Conservation (phyloP, 2,113 vertebrate species). For the Bujurquina vittata region DNA sequence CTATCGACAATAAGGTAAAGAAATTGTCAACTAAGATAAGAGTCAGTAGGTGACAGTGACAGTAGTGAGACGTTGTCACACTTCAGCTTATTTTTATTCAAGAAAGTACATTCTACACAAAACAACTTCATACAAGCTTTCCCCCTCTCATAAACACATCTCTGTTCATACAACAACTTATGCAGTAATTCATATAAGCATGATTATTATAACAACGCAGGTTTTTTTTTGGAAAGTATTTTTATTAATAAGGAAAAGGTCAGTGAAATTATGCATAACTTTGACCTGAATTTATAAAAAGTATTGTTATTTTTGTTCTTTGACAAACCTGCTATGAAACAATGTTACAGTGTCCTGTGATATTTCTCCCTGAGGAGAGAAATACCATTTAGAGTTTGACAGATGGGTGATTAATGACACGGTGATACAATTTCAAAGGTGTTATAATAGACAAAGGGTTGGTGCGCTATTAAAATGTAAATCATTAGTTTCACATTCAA, state of each 20-base stretch:
- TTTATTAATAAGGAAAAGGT: neutral
- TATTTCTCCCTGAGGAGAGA: neutral
- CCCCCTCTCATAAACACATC: too few species aligned
- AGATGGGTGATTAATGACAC: conserved; percentile 38
- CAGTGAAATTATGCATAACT: neutral
- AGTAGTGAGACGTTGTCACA: too few species aligned
- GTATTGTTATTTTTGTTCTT: neutral
- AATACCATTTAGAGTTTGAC: conserved; percentile 18
- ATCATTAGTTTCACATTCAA: conserved; percentile 10
- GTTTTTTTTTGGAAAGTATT: too few species aligned
- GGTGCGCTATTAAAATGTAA: conserved; percentile 44
- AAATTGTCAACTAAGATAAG: too few species aligned
- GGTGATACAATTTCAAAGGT: conserved; percentile 8
- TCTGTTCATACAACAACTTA: too few species aligned
- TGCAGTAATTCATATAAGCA: too few species aligned
- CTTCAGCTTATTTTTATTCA: too few species aligned
- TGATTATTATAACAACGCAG: too few species aligned
- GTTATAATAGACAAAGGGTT: conserved; percentile 7
- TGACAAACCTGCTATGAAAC: neutral
- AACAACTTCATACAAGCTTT: too few species aligned
- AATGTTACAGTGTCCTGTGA: neutral
- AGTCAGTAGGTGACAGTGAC: too few species aligned
- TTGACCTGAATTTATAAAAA: neutral
- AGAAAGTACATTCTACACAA: too few species aligned
- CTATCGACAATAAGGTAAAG: too few species aligned